These are phyloP conservation scores for Brachyalestes nurse DNA, from an alignment of 2,797 vertebrate species.

Conservation along the genomic window DNA sequence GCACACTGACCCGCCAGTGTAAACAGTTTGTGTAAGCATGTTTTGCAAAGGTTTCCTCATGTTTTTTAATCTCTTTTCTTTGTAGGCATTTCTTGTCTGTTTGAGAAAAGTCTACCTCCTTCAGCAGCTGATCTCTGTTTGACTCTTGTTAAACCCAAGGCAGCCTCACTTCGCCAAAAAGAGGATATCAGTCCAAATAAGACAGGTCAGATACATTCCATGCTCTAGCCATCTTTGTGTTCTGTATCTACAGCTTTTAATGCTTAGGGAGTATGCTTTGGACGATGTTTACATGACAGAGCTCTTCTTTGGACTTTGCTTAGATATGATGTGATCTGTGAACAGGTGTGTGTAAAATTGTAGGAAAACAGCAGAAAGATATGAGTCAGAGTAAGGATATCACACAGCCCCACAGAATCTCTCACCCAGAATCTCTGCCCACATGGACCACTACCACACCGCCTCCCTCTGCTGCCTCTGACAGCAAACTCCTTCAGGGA, in stretches of 20 bases:
- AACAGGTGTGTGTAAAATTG: conserved; percentile 46
- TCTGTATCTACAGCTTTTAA: conserved; percentile 29
- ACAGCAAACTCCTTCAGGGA: conserved; percentile 29
- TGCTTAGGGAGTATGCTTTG: not conserved
- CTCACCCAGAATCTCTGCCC: conserved; percentile 26
- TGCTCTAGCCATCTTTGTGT: not conserved
- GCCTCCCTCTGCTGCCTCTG: conserved; percentile 62
- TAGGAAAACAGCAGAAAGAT: conserved; percentile 49
- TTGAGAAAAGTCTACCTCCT: conserved; percentile 69
- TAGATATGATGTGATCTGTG: conserved; percentile 38
- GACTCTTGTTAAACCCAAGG: conserved; percentile 66
- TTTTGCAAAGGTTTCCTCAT: not conserved
- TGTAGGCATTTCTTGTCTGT: conserved; percentile 68
- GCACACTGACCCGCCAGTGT: not conserved
- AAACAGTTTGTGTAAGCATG: not conserved
- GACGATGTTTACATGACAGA: not conserved
- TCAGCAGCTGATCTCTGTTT: conserved; percentile 66
- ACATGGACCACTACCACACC: conserved; percentile 49
- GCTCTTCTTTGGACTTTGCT: not conserved
- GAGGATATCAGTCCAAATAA: conserved; percentile 53
- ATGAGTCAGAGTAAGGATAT: conserved; percentile 46
- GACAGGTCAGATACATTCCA: conserved; percentile 59
- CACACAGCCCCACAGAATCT: conserved; percentile 24
- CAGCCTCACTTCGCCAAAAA: conserved; percentile 65
- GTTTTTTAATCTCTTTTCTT: conserved; percentile 32